phyloP scores from a whole-genome alignment of 2,113 vertebrate genomes.

The Henicopernis longicauda region DNA sequence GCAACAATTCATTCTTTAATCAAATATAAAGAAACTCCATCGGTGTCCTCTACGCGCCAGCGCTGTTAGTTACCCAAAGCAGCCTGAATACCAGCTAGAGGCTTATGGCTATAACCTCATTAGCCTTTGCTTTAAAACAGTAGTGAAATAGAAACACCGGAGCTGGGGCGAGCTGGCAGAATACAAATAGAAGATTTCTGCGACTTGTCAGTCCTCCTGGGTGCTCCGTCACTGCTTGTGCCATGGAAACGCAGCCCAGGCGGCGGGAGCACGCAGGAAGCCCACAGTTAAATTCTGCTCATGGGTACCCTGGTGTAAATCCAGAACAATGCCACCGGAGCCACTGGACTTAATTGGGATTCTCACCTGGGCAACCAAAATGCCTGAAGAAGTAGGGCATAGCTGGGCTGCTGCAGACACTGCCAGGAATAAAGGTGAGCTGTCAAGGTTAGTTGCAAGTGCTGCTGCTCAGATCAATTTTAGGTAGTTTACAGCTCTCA shows the following conservation, averaged over 20 bases:
- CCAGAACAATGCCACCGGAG: not conserved
- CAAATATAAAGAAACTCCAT: not conserved
- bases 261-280: not conserved
- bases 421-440: not conserved
- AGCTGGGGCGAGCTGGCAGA: not conserved
- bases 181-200: not conserved
- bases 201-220: not conserved
- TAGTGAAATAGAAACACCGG: not conserved
- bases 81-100: not conserved
- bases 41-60: not conserved
- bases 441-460: not conserved
- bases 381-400: not conserved
- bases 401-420: not conserved
- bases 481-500: not conserved
- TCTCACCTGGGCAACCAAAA: conserved; percentile 1
- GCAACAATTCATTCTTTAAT: not conserved
- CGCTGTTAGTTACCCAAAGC: not conserved
- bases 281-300: not conserved
- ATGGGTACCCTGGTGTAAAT: not conserved
- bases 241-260: not conserved
- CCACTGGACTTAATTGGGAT: not conserved
- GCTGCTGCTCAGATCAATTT: not conserved
- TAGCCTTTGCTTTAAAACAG: not conserved
- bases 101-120: not conserved
- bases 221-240: not conserved